Percentiles rank a stretch among this genome's conserved stretches.
phyloP scores from a whole-genome alignment of 2,888 invertebrate genomes.

The Parnassius orleans region DNA sequence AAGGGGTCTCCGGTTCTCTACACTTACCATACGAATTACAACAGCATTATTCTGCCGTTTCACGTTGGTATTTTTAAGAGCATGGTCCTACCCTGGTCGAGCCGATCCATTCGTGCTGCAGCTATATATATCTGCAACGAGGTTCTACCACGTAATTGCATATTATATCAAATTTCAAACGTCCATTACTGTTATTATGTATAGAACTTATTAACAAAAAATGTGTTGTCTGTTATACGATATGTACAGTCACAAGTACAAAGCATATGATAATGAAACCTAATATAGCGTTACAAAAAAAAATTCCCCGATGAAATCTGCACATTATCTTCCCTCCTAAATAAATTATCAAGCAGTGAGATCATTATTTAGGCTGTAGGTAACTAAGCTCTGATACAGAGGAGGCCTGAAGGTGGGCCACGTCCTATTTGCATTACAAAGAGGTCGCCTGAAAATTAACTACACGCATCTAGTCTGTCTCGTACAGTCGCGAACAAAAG shows the following conservation, averaged over 20 bases:
- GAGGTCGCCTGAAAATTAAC: conserved; percentile 54
- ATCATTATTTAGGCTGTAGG: conserved; percentile 21
- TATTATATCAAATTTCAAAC: no score
- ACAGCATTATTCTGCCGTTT: no score
- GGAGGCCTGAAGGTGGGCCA: conserved; percentile 24
- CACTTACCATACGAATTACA: no score
- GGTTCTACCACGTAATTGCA: no score
- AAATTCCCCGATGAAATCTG: conserved; percentile 11
- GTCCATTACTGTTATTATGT: no score
- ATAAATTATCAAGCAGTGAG: conserved; percentile 21
- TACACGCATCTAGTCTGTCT: conserved; percentile 27
- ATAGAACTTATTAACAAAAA: no score
- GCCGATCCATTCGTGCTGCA: no score
- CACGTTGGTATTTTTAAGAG: no score
- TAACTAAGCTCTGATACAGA: conserved; percentile 21
- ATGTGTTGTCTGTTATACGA: no score
- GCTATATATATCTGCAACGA: no score
- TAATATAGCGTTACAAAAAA: conserved; percentile 4
- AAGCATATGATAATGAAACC: conserved; percentile 7
- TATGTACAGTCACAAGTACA: not conserved
- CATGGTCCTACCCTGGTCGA: no score
- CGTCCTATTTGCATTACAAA: conserved; percentile 63
- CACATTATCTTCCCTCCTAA: conserved; percentile 10
- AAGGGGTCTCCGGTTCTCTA: no score
- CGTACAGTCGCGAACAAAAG: conserved; percentile 11